Conservation (phyloP, 2,888 invertebrate species). For the Dusona sp. region DNA sequence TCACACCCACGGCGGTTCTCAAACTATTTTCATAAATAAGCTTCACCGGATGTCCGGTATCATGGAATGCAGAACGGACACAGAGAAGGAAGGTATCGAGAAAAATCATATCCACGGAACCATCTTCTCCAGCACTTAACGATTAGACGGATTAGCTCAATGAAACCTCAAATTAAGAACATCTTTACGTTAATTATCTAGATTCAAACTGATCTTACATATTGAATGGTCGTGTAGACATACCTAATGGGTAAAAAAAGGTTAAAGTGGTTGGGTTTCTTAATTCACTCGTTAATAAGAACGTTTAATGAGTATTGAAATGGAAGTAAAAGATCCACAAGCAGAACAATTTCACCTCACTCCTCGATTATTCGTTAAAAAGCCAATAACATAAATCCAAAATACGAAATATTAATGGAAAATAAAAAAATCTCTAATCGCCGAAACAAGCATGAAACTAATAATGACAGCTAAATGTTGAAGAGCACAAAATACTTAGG, state of each 20-base stretch:
- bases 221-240: background rate
- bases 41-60: conserved; percentile 64
- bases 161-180: background rate
- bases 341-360: background rate
- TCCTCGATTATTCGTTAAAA: background rate
- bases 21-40: conserved; percentile 62
- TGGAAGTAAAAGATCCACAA: background rate
- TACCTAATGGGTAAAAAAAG: background rate
- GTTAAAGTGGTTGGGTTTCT: background rate
- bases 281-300: background rate
- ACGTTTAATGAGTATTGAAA: background rate
- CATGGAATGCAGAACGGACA: conserved; percentile 24
- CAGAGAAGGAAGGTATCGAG: background rate
- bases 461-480: background rate
- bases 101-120: background rate
- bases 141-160: background rate
- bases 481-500: background rate
- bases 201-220: background rate
- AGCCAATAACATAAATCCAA: background rate
- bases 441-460: background rate
- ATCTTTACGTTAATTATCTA: background rate
- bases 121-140: background rate
- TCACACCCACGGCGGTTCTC: conserved; percentile 83
- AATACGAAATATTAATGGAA: no score
- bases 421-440: background rate